Percentiles rank a stretch among this genome's conserved stretches.
phyloP scores from a whole-genome alignment of 2,888 invertebrate species.

The Plagiodera versicolora region DNA sequence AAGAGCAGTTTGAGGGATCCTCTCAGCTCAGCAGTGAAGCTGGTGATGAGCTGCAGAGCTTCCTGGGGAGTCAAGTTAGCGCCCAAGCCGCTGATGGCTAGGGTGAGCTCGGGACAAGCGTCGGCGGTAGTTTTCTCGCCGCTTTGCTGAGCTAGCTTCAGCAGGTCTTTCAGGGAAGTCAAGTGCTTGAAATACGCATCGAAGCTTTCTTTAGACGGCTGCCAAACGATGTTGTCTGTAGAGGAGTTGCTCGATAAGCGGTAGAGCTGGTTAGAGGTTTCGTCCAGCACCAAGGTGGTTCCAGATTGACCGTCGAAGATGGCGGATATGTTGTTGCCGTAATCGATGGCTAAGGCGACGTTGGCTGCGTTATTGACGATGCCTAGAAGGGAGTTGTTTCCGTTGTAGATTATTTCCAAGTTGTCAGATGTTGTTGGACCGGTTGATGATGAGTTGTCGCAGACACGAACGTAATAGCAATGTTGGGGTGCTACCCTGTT shows the following conservation, averaged over 20 bases:
- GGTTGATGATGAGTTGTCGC: no score
- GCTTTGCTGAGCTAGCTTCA: slow-evolving; percentile 11
- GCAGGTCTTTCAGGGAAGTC: background rate
- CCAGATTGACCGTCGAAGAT: slow-evolving; percentile 18
- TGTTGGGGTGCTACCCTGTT: background rate
- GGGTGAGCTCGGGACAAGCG: background rate
- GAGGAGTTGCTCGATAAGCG: background rate
- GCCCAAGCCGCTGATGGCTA: slow-evolving; percentile 4
- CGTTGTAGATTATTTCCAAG: background rate
- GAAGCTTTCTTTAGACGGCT: slow-evolving; percentile 9
- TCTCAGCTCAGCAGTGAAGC: slow-evolving; percentile 6
- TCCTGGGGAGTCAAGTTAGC: background rate
- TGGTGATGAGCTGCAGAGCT: background rate
- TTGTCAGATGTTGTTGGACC: background rate
- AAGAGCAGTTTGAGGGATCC: slow-evolving; percentile 11
- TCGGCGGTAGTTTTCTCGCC: slow-evolving; percentile 8
- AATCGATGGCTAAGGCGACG: slow-evolving; percentile 14
- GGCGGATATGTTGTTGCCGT: background rate
- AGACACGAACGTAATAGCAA: background rate
- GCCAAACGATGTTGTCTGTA: slow-evolving; percentile 4
- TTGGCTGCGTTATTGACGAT: slow-evolving; percentile 10
- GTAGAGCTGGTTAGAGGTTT: background rate
- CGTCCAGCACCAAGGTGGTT: background rate
- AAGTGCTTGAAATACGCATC: slow-evolving; percentile 14
- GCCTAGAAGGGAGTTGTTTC: slow-evolving; percentile 8